phyloP scores from a whole-genome alignment of 2,888 invertebrate genomes.

The Hololepta plana region DNA sequence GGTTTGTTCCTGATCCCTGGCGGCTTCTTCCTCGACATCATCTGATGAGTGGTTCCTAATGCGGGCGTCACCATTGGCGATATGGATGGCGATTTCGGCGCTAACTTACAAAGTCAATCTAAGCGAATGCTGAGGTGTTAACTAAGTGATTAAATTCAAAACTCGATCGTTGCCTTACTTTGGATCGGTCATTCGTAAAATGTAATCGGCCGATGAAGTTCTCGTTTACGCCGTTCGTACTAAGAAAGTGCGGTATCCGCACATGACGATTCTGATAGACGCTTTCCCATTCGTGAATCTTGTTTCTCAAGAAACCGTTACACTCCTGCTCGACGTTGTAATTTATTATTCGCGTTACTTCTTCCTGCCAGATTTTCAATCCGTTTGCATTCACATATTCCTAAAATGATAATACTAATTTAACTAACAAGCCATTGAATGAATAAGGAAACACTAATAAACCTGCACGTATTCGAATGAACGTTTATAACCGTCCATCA shows the following conservation, averaged over 20 bases:
- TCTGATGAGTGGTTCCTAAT: too few species aligned
- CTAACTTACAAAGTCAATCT: too few species aligned
- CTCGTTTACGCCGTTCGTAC: conserved; percentile 44
- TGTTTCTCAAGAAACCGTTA: conserved; percentile 53
- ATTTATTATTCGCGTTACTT: conserved; percentile 73
- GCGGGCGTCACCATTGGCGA: too few species aligned
- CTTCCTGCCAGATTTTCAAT: conserved; percentile 89
- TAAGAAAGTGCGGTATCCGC: conserved; percentile 46
- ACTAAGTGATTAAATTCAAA: too few species aligned
- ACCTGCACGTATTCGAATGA: conserved; percentile 92
- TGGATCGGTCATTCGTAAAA: conserved; percentile 77
- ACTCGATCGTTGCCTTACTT: conserved; percentile 41
- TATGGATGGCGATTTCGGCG: too few species aligned
- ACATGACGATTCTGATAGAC: conserved; percentile 51
- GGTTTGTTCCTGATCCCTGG: too few species aligned
- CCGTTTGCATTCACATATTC: conserved; percentile 95
- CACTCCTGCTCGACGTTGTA: conserved; percentile 88
- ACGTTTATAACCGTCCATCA: conserved; percentile 84
- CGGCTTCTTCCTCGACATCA: too few species aligned
- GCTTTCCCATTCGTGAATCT: conserved; percentile 53
- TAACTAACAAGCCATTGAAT: too few species aligned
- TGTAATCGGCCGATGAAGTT: conserved; percentile 83
- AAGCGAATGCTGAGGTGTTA: too few species aligned
- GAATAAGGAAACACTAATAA: too few species aligned
- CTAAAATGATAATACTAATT: too few species aligned